Percentiles rank a stretch among this genome's conserved stretches.
Conservation (phyloP, 64 coral and sea anemone genomes). For the Actinia equina region DNA sequence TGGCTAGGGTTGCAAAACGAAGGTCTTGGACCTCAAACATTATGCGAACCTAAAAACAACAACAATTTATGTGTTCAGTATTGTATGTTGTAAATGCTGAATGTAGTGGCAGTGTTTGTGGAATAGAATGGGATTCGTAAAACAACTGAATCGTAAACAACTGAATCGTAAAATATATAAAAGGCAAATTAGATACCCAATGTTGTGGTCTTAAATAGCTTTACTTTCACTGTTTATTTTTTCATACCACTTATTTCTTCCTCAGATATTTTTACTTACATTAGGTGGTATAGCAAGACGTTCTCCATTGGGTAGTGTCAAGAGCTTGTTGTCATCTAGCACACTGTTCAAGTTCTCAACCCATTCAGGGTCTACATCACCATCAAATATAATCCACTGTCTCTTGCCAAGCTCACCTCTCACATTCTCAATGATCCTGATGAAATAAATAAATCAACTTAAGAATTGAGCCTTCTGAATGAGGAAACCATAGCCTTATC, state of each 20-base stretch:
- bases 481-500: too few relatives aligned
- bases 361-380: conserved; percentile 98
- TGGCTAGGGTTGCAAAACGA: conserved; percentile 88
- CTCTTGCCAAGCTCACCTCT: conserved; percentile 89
- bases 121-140: too few relatives aligned
- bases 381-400: conserved; percentile 99
- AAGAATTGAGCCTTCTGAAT: neutral
- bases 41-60: conserved; percentile 67
- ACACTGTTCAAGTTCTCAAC: conserved; percentile 99
- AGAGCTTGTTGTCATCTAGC: conserved; percentile 91
- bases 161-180: too few relatives aligned
- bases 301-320: conserved; percentile 96
- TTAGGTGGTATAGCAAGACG: conserved; percentile 89
- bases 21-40: conserved; percentile 99
- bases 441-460: neutral
- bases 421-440: conserved; percentile 98
- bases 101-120: too few relatives aligned
- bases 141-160: too few relatives aligned
- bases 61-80: neutral
- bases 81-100: neutral
- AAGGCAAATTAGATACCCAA: too few relatives aligned
- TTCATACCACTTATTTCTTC: too few relatives aligned
- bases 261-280: conserved; percentile 41
- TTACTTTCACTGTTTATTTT: too few relatives aligned
- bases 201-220: too few relatives aligned